Conservation (phyloP, 2,113 vertebrate species). For the Erpornis zantholeuca region DNA sequence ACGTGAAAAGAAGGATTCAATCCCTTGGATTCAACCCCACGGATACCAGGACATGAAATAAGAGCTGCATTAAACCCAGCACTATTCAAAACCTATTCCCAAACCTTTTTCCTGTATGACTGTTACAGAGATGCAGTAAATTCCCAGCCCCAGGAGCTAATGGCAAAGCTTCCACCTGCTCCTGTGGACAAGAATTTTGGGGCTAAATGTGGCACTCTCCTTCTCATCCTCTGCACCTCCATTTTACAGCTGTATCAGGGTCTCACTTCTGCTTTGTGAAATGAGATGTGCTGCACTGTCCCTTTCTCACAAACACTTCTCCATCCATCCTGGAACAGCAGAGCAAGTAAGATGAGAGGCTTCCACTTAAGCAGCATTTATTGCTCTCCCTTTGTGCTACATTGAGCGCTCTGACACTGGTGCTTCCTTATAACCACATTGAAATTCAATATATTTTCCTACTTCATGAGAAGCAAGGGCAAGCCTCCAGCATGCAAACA, state of each 20-base stretch:
- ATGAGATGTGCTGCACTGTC: neutral
- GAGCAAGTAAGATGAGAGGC: neutral
- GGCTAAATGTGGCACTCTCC: neutral
- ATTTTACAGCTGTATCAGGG: neutral
- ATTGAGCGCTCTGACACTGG: accelerated
- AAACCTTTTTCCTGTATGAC: neutral
- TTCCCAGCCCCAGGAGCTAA: neutral
- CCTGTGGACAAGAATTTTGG: neutral
- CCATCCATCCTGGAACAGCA: neutral
- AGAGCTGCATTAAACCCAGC: neutral
- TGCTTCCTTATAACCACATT: neutral
- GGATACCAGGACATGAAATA: neutral
- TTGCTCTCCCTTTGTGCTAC: neutral
- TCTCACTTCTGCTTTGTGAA: neutral
- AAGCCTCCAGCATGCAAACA: neutral
- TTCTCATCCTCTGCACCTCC: neutral
- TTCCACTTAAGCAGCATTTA: neutral
- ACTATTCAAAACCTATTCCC: neutral
- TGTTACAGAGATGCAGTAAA: neutral
- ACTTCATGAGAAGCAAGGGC: neutral
- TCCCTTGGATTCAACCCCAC: neutral
- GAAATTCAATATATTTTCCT: neutral
- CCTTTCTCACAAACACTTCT: neutral
- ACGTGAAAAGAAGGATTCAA: neutral
- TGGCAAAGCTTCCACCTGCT: neutral